Percentiles rank a stretch among this genome's conserved stretches.
phyloP scores from a whole-genome alignment of 2,888 invertebrate species.

The Mesoligia furuncula region DNA sequence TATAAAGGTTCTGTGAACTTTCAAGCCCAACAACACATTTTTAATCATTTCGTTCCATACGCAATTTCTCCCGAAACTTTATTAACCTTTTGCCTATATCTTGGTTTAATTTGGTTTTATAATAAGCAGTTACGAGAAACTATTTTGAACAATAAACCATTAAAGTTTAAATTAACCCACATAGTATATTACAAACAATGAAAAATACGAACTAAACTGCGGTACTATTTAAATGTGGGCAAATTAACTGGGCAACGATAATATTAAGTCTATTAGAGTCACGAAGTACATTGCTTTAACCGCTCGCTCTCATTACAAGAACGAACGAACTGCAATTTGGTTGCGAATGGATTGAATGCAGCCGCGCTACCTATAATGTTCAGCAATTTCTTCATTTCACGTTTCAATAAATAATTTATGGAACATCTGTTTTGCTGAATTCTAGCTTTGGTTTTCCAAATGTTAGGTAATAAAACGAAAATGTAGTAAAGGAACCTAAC shows the following conservation, averaged over 20 bases:
- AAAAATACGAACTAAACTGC: constrained; percentile 52
- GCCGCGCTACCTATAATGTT: constrained; percentile 68
- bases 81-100: constrained; percentile 1
- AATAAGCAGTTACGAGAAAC: constrained; percentile 27
- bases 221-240: constrained; percentile 60
- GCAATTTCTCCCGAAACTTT: not conserved
- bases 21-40: not conserved
- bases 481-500: not conserved
- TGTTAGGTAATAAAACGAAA: not conserved
- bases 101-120: constrained; percentile 1
- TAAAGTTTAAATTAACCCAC: constrained; percentile 54
- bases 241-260: constrained; percentile 76
- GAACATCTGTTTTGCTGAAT: constrained; percentile 30
- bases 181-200: constrained; percentile 59
- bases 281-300: constrained; percentile 79
- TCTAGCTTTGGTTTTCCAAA: constrained; percentile 14
- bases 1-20: constrained; percentile 2
- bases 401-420: constrained; percentile 70
- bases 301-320: constrained; percentile 80
- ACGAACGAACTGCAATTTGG: constrained; percentile 84
- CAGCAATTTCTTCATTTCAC: constrained; percentile 81
- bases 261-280: constrained; percentile 81
- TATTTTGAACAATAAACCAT: constrained; percentile 49
- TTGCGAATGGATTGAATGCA: constrained; percentile 81
- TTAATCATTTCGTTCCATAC: constrained; percentile 11